Evolutionary conservation across 2,797 vertebrate species (phyloP).

Genomic region (Xyrichtys novacula): DNA sequence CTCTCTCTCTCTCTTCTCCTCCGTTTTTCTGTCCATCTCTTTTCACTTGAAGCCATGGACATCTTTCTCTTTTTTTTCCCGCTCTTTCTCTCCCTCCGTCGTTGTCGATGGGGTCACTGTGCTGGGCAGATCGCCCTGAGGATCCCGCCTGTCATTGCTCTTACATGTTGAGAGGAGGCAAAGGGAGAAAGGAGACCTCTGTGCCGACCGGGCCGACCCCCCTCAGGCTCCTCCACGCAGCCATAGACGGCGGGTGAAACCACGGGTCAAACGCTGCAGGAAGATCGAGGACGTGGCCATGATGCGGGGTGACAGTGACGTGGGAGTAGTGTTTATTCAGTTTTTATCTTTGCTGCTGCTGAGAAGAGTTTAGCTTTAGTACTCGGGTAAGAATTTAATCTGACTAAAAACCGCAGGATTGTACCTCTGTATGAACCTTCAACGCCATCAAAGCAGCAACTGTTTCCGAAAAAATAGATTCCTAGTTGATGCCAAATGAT

Average conservation of each 20-base stretch:
- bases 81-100: constrained; percentile 9
- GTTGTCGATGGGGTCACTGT: constrained; percentile 37
- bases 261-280: constrained; percentile 56
- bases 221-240: constrained; percentile 40
- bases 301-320: constrained; percentile 26
- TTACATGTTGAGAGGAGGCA: constrained; percentile 25
- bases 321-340: constrained; percentile 21
- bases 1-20: constrained; percentile 12
- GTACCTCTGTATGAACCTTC: not conserved
- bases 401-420: not conserved
- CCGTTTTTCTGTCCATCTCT: constrained; percentile 5
- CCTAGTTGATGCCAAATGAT: too few relatives aligned
- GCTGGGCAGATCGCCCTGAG: constrained; percentile 49
- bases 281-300: constrained; percentile 26
- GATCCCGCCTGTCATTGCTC: constrained; percentile 30
- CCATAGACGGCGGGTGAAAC: constrained; percentile 49
- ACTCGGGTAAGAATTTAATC: not conserved
- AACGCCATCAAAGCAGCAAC: too few relatives aligned
- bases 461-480: too few relatives aligned
- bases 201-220: constrained; percentile 26
- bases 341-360: constrained; percentile 20
- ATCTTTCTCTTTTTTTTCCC: constrained; percentile 54
- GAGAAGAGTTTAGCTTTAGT: constrained; percentile 1
- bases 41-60: constrained; percentile 18
- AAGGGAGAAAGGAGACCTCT: constrained; percentile 36